These are phyloP conservation scores for Drosophila histrio DNA, from an alignment of 2,888 invertebrate species.

Conservation along the genomic window DNA sequence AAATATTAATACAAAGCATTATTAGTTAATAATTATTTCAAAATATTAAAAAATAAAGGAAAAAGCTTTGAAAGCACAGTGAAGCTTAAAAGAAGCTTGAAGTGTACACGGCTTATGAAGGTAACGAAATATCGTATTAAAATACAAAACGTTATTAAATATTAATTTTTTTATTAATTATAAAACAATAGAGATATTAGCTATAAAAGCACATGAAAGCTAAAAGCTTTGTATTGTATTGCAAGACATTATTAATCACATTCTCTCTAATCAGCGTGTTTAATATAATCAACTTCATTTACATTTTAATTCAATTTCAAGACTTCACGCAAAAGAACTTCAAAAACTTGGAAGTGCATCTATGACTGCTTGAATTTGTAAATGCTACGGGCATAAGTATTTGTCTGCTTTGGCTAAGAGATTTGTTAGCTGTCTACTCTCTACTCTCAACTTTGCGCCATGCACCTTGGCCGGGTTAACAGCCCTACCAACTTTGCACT, in stretches of 20 bases:
- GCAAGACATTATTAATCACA: too few species aligned
- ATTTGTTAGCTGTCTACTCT: constrained; percentile 65
- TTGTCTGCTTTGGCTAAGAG: constrained; percentile 62
- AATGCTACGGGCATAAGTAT: not conserved
- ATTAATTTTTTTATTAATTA: too few species aligned
- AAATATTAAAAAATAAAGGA: not conserved
- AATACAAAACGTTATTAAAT: too few species aligned
- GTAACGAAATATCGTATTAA: too few species aligned
- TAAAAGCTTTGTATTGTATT: too few species aligned
- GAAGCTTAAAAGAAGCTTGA: not conserved
- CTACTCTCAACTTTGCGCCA: constrained; percentile 41
- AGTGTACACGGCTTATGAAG: too few species aligned
- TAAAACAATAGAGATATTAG: not conserved
- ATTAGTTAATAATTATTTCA: too few species aligned
- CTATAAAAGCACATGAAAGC: not conserved
- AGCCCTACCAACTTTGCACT: constrained; percentile 65
- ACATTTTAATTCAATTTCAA: not conserved
- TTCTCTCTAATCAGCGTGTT: not conserved
- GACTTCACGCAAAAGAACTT: not conserved
- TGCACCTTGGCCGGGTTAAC: constrained; percentile 60
- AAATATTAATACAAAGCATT: not conserved
- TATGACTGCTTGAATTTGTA: not conserved
- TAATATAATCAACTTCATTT: not conserved
- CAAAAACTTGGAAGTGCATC: not conserved
- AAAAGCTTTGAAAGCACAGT: not conserved